A percentile compares a stretch with the other conserved stretches of the same genome.
phyloP scores from a whole-genome alignment of 2,888 invertebrate species.

The Amphipoea lucens region DNA sequence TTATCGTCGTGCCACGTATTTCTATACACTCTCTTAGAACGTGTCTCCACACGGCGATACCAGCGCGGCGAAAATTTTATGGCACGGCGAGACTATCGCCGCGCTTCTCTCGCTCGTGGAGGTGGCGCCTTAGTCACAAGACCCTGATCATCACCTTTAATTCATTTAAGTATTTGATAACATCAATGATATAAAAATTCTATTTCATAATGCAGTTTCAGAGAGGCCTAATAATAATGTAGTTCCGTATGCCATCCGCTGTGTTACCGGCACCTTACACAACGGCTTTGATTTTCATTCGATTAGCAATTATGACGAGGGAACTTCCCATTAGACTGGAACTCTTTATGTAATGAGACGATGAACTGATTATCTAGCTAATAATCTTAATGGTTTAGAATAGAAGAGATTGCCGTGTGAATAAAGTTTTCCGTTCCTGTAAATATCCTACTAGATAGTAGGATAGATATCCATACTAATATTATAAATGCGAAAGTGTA shows the following conservation, averaged over 20 bases:
- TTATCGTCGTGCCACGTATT: no score
- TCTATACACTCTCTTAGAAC: no score
- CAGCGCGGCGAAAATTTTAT: no score
- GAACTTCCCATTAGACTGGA: constrained; percentile 17
- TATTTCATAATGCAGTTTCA: background rate
- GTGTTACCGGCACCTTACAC: constrained; percentile 24
- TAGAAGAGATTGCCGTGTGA: background rate
- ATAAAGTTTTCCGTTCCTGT: background rate
- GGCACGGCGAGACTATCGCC: no score
- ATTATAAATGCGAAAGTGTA: no score
- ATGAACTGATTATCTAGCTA: constrained; percentile 20
- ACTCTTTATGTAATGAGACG: constrained; percentile 27
- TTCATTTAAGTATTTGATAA: no score
- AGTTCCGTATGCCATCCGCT: constrained; percentile 54
- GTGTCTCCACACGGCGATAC: no score
- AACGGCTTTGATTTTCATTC: constrained; percentile 41
- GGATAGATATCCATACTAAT: no score
- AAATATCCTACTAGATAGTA: background rate
- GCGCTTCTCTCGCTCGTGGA: no score
- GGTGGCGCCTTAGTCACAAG: background rate
- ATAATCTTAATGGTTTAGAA: background rate
- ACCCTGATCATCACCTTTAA: background rate
- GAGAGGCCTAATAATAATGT: constrained; percentile 26
- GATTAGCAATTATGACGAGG: constrained; percentile 41
- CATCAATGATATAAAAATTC: background rate